Percentiles rank a stretch among this genome's conserved stretches.
Conservation (phyloP, 2,113 vertebrate genomes). For the Herpetotheres cachinnans region DNA sequence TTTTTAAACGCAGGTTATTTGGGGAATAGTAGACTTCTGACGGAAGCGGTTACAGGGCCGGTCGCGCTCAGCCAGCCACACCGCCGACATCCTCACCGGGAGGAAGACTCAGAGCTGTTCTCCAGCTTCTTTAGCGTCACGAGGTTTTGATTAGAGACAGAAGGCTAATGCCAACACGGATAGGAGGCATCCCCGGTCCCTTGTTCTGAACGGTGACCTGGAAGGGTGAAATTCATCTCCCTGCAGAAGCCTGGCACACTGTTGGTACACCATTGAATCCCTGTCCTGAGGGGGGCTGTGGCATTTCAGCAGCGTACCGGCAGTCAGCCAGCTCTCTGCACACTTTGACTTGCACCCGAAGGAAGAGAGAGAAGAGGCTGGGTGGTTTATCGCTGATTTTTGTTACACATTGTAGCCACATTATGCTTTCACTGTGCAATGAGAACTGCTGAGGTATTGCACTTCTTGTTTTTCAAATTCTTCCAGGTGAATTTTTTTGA, state of each 20-base stretch:
- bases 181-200: neutral
- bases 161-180: slow-evolving; percentile 14
- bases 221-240: slow-evolving; percentile 39
- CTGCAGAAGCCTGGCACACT: neutral
- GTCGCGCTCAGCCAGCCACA: neutral
- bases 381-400: neutral
- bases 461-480: neutral
- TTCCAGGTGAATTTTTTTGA: neutral
- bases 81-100: neutral
- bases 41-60: neutral
- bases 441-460: neutral
- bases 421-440: neutral
- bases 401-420: neutral
- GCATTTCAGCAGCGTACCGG: slow-evolving; percentile 34
- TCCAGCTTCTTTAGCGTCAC: neutral
- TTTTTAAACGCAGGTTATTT: neutral
- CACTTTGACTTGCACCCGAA: slow-evolving; percentile 9
- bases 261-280: neutral
- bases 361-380: neutral
- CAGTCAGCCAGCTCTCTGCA: slow-evolving; percentile 28
- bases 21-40: neutral
- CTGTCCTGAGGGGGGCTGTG: slow-evolving; percentile 44
- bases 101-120: neutral
- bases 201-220: slow-evolving; percentile 1
- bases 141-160: slow-evolving; percentile 48